Conservation (phyloP, 2,113 vertebrate genomes). For the Neogale vison region DNA sequence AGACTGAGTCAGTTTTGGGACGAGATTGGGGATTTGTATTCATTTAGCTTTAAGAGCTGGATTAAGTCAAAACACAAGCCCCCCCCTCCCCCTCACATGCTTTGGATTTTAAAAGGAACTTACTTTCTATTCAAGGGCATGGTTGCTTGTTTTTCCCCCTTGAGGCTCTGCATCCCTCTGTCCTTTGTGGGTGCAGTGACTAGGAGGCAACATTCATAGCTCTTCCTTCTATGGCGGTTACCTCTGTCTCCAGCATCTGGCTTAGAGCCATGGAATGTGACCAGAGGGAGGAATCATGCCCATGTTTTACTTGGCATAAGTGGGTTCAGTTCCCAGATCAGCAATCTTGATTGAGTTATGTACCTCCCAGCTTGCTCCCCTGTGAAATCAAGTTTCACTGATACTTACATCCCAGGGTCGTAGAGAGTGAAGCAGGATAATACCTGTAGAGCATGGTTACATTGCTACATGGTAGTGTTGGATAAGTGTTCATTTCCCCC, state of each 20-base stretch:
- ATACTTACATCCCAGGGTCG: neutral
- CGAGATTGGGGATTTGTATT: neutral
- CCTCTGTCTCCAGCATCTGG: neutral
- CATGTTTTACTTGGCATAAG: neutral
- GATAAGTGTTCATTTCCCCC: neutral
- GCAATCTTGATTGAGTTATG: neutral
- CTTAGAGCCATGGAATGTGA: neutral
- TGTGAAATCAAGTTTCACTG: neutral
- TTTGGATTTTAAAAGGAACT: slow-evolving; percentile 29
- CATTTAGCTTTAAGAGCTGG: neutral
- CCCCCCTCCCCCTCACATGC: neutral
- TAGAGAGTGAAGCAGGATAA: neutral
- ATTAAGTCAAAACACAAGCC: neutral
- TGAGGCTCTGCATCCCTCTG: neutral
- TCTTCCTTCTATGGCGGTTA: neutral
- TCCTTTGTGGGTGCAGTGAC: neutral
- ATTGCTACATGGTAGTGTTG: neutral
- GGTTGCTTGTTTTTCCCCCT: neutral
- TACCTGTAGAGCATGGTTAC: neutral
- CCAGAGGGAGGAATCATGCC: neutral
- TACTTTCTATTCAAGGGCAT: neutral
- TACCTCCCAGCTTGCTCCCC: neutral
- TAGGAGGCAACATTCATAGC: neutral
- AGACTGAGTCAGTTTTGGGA: neutral
- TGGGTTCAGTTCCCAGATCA: neutral